A percentile compares a stretch with the other conserved stretches of the same genome.
These are phyloP conservation scores for Orientallactaga sibirica DNA, from an alignment of 2,797 vertebrate genomes.

Conservation along the genomic window DNA sequence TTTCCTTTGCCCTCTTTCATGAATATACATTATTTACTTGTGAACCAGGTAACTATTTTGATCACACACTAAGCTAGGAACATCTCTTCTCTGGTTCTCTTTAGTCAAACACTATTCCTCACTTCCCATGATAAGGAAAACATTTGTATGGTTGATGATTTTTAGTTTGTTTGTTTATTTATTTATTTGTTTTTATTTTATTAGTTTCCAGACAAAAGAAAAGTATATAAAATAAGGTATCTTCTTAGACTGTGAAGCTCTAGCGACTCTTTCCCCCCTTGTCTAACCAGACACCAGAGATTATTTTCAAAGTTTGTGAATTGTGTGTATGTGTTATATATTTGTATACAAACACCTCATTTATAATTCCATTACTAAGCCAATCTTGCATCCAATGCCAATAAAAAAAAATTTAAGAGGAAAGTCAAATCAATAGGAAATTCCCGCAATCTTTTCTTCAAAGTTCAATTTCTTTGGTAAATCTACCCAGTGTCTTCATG, in stretches of 20 bases:
- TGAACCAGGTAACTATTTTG: not conserved
- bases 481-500: not conserved
- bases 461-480: not conserved
- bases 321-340: too few species aligned
- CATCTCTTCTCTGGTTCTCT: not conserved
- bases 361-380: too few species aligned
- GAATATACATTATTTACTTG: not conserved
- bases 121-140: not conserved
- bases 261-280: not conserved
- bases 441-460: not conserved
- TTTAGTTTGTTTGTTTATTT: too few species aligned
- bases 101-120: not conserved
- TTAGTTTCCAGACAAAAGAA: not conserved
- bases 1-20: not conserved
- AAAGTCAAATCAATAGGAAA: too few species aligned
- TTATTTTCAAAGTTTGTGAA: too few species aligned
- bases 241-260: not conserved
- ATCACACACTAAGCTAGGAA: fast-evolving
- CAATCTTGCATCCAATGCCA: too few species aligned
- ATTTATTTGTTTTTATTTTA: not conserved
- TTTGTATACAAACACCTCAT: too few species aligned
- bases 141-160: not conserved
- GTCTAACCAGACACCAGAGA: too few species aligned
- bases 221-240: not conserved
- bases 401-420: too few species aligned